Percentiles rank a stretch among this genome's conserved stretches.
Conservation (phyloP, 2,113 vertebrate species). For the Osmerus eperlanus region DNA sequence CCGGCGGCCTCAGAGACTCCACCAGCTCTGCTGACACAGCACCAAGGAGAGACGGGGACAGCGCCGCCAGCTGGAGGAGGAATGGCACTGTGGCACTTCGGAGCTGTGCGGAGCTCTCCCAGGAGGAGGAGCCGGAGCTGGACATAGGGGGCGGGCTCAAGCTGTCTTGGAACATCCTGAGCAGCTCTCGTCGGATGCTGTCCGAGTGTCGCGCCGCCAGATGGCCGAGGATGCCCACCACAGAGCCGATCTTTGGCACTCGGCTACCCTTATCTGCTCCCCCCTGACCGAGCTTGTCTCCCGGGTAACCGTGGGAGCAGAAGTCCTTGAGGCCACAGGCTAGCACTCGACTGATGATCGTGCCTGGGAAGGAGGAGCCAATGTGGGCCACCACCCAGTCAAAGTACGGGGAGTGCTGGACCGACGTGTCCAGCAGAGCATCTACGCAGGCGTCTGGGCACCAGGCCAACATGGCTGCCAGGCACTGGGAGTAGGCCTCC, state of each 20-base stretch:
- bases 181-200: slow-evolving; percentile 88
- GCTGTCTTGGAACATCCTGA: slow-evolving; percentile 91
- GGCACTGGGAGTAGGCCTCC: slow-evolving; percentile 92
- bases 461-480: slow-evolving; percentile 84
- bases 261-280: slow-evolving; percentile 75
- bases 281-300: slow-evolving; percentile 58
- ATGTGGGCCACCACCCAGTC: slow-evolving; percentile 98
- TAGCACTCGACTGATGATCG: slow-evolving; percentile 91
- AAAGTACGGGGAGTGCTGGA: slow-evolving; percentile 92
- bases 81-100: slow-evolving; percentile 84
- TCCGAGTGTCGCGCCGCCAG: slow-evolving; percentile 84
- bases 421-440: slow-evolving; percentile 87
- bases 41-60: slow-evolving; percentile 85
- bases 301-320: slow-evolving; percentile 77
- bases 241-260: slow-evolving; percentile 89
- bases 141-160: slow-evolving; percentile 67
- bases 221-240: slow-evolving; percentile 91
- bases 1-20: slow-evolving; percentile 78
- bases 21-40: slow-evolving; percentile 85
- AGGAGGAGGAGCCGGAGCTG: slow-evolving; percentile 61
- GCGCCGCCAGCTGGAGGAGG: slow-evolving; percentile 85
- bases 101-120: slow-evolving; percentile 75
- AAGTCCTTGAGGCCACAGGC: slow-evolving; percentile 94
- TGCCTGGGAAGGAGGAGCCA: slow-evolving; percentile 89
- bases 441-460: slow-evolving; percentile 94